Evolutionary conservation across 2,888 invertebrate genomes (phyloP), one percentile per base, ranked within the genome.

Genomic region (Notodonta dromedarius): DNA sequence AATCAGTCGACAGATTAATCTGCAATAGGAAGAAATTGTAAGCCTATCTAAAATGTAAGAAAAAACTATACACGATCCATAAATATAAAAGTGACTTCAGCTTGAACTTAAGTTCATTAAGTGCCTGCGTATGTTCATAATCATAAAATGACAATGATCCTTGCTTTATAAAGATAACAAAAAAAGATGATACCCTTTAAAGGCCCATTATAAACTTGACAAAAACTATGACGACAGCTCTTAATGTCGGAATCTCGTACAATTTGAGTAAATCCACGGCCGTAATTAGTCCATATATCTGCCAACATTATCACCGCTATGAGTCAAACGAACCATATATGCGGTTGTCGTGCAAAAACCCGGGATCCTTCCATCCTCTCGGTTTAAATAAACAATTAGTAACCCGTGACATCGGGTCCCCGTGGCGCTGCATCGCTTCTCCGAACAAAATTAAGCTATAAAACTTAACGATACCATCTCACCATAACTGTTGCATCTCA

Each of bases 381-480:
- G 40, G 60, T 55, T 69, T 76, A 74, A 73, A 77, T 73, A 76
- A 79, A 83, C 80, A 84, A 83, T 83, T 78, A 79, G 69, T 79
- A 75, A 76, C 24, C 24, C 24, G 24, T 12, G 48, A 61, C 56
- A 54, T 9, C n/a, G 56, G 32, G 12, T 12, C 58, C 61, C 58
- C 32, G 51, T 58, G 40, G 67, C 44, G 63, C 54, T 50, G 42
- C 62, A 66, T 67, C 70, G 76, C 69, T 78, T 78, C 79, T 64
- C 52, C 76, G 82, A 83, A 83, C 73, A 72, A 84, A 87, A 90
- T 89, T 85, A 87, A 88, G 89, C 80, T 79, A 85, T 89, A 89
- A 90, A 88, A 86, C 70, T 85, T 83, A 80, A 86, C 78, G 85
- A 88, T 84, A 86, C 78, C 76, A 85, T 88, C 84, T 77, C 64